Evolutionary conservation across 1,140 invertebrate genomes (phyloP).

Genomic region (Euborellia annulipes): DNA sequence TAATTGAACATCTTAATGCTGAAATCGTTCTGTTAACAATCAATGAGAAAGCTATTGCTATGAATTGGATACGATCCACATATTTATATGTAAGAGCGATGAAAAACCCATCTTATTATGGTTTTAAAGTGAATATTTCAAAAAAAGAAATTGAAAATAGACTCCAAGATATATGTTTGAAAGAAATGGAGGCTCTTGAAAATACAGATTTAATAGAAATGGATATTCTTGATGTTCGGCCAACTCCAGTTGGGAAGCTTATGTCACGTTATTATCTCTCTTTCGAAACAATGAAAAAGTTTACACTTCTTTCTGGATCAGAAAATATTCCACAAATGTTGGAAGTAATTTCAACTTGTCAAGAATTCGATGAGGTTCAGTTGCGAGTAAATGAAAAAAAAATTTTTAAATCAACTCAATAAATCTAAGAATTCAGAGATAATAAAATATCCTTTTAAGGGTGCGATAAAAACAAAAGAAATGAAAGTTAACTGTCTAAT

Average conservation of each 20-base stretch:
- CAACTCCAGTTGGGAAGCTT: conserved; percentile 35
- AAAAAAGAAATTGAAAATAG: conserved; percentile 42
- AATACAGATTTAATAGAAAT: conserved; percentile 34
- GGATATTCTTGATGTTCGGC: conserved; percentile 32
- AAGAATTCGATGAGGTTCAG: conserved; percentile 42
- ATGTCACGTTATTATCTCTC: conserved; percentile 48
- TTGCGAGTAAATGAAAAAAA: conserved; percentile 41
- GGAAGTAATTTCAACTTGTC: conserved; percentile 32
- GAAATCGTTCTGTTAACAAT: conserved; percentile 62
- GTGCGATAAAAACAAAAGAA: conserved; percentile 40
- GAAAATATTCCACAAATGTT: conserved; percentile 30
- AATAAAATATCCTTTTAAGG: conserved; percentile 41
- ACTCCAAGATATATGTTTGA: conserved; percentile 41
- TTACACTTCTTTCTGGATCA: conserved; percentile 29
- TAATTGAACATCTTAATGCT: conserved; percentile 64
- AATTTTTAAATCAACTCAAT: conserved; percentile 41
- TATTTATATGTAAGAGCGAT: conserved; percentile 57
- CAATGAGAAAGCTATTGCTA: conserved; percentile 46
- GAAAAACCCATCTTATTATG: conserved; percentile 53
- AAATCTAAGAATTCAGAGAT: conserved; percentile 33
- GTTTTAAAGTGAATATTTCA: conserved; percentile 24
- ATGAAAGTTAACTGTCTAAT: conserved; percentile 55
- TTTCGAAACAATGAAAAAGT: conserved; percentile 44
- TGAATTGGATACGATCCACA: conserved; percentile 62
- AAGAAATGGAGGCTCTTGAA: conserved; percentile 37